Conservation (phyloP, 2,113 vertebrate genomes). For the Heliornis fulica region DNA sequence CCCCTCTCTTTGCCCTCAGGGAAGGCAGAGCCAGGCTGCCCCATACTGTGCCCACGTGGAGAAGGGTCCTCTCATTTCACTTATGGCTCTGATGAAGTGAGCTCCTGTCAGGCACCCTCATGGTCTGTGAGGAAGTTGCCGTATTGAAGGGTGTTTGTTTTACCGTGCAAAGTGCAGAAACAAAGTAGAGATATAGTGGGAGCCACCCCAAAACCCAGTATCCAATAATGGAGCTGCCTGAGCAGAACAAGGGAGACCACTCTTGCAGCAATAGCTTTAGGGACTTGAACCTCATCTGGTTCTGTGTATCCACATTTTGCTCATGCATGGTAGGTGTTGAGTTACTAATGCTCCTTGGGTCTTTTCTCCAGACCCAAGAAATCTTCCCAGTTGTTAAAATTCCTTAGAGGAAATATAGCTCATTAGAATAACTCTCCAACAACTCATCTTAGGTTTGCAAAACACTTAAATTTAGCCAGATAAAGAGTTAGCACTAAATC, state of each 20-base stretch:
- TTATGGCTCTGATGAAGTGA: not conserved
- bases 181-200: rapidly evolving
- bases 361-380: not conserved
- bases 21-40: not conserved
- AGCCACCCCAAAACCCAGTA: not conserved
- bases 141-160: not conserved
- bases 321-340: rapidly evolving
- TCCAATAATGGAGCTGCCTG: not conserved
- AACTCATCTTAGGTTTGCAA: not conserved
- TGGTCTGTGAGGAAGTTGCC: not conserved
- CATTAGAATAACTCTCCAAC: not conserved
- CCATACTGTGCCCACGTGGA: rapidly evolving
- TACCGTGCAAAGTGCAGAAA: not conserved
- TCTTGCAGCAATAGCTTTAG: not conserved
- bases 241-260: not conserved
- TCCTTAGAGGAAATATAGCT: not conserved
- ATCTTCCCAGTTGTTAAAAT: not conserved
- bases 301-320: not conserved
- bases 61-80: not conserved
- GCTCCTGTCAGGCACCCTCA: not conserved
- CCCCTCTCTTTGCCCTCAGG: not conserved
- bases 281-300: not conserved
- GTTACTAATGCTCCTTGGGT: not conserved
- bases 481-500: not conserved
- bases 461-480: not conserved